Evolutionary conservation across 1,140 invertebrate species (phyloP).

Genomic region (Drosophila oshimai): DNA sequence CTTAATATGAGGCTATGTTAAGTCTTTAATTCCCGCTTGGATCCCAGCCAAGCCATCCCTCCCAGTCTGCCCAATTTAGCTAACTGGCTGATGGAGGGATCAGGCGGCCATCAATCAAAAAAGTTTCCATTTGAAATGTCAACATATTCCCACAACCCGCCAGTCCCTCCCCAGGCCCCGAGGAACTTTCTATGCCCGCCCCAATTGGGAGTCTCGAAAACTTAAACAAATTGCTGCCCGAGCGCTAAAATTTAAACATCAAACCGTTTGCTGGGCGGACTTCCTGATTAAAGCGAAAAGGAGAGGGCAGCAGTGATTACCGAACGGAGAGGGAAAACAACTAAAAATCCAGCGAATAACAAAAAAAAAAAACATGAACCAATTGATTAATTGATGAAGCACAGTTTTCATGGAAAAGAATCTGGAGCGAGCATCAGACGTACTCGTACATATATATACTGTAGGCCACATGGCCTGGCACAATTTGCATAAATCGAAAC

Average conservation of each 20-base stretch:
- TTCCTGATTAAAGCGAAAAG: slow-evolving; percentile 75
- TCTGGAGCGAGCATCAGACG: slow-evolving; percentile 50
- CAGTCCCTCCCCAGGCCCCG: background rate
- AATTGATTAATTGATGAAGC: slow-evolving; percentile 78
- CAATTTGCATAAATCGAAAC: slow-evolving; percentile 79
- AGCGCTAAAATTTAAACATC: slow-evolving; percentile 68
- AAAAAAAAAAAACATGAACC: slow-evolving; percentile 57
- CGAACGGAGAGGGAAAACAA: background rate
- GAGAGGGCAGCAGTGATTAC: background rate
- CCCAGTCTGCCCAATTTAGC: background rate
- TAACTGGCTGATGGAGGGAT: slow-evolving; percentile 28
- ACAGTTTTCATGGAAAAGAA: slow-evolving; percentile 67
- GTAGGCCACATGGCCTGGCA: slow-evolving; percentile 61
- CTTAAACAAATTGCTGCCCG: slow-evolving; percentile 64
- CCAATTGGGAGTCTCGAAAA: slow-evolving; percentile 17
- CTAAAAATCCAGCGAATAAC: slow-evolving; percentile 35
- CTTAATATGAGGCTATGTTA: background rate
- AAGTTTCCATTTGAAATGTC: slow-evolving; percentile 57
- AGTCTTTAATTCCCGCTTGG: slow-evolving; percentile 2
- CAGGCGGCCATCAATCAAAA: slow-evolving; percentile 59
- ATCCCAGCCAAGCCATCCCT: background rate
- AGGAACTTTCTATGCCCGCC: slow-evolving; percentile 6
- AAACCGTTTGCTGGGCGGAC: slow-evolving; percentile 56
- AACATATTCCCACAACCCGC: slow-evolving; percentile 41
- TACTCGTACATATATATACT: slow-evolving; percentile 2